phyloP scores from a whole-genome alignment of 2,113 vertebrate genomes.

The Taxidea taxus region DNA sequence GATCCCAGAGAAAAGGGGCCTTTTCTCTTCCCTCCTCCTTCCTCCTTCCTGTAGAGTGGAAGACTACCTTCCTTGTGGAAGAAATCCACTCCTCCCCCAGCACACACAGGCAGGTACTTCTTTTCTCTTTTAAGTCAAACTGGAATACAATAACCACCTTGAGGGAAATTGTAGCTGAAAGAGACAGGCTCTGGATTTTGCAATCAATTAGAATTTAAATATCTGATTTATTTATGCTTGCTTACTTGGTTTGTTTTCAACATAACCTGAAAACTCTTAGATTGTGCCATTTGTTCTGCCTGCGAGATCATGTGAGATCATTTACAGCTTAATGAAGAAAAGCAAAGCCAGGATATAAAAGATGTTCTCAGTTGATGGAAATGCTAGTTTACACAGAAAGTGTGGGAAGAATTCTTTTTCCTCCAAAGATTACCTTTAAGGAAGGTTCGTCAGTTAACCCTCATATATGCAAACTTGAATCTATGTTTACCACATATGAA shows the following conservation, averaged over 20 bases:
- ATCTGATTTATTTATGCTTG: not conserved
- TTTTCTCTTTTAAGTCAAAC: not conserved
- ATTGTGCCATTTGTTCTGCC: not conserved
- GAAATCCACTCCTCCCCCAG: not conserved
- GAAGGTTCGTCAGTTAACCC: not conserved
- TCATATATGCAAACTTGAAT: not conserved
- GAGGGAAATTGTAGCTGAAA: not conserved
- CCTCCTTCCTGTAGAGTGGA: not conserved
- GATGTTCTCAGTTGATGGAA: not conserved
- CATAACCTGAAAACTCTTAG: not conserved
- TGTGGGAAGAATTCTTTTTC: not conserved
- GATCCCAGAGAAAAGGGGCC: not conserved
- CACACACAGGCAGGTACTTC: not conserved
- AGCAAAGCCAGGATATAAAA: not conserved
- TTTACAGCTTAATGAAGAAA: conserved; percentile 22
- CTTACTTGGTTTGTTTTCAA: not conserved
- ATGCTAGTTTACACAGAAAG: not conserved
- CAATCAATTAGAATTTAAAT: not conserved
- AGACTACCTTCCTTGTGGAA: not conserved
- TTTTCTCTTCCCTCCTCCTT: not conserved
- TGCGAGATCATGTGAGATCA: not conserved
- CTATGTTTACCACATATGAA: conserved; percentile 11
- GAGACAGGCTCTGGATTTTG: not conserved
- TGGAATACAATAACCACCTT: not conserved
- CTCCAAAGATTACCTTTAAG: not conserved